These are phyloP conservation scores for Cataglyphis livida DNA, from an alignment of 2,888 invertebrate species.

Conservation along the genomic window DNA sequence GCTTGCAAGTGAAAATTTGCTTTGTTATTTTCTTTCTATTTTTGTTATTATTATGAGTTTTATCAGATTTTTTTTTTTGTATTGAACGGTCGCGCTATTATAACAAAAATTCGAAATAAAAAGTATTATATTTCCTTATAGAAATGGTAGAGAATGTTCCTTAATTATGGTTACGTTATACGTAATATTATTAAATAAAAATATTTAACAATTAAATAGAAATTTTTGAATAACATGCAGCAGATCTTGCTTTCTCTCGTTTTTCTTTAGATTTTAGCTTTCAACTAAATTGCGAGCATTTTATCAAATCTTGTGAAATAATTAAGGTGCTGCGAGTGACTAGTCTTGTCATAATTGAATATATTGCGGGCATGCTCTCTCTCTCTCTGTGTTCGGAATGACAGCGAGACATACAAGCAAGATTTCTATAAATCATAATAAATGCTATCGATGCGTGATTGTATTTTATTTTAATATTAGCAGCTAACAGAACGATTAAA, in stretches of 20 bases:
- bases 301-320: not conserved
- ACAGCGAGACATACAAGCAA: not conserved
- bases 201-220: slow-evolving; percentile 9
- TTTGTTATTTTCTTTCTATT: not conserved
- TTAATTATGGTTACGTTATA: not conserved
- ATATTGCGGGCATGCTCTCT: not conserved
- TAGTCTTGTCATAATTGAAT: not conserved
- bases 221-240: not conserved
- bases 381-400: not conserved
- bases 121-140: not conserved
- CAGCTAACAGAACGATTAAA: slow-evolving; percentile 10
- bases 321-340: no score
- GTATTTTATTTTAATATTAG: slow-evolving; percentile 21
- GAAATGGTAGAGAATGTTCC: not conserved
- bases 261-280: not conserved
- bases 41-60: not conserved
- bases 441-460: not conserved
- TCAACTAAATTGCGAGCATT: not conserved
- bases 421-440: slow-evolving; percentile 4
- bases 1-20: not conserved
- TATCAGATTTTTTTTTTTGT: not conserved
- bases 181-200: slow-evolving; percentile 8
- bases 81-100: not conserved
- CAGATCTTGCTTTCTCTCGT: not conserved
- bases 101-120: not conserved